These are phyloP conservation scores for Hippasteria phrygiana DNA, from an alignment of 53 echinoderm and acorn worm species.

Conservation along the genomic window DNA sequence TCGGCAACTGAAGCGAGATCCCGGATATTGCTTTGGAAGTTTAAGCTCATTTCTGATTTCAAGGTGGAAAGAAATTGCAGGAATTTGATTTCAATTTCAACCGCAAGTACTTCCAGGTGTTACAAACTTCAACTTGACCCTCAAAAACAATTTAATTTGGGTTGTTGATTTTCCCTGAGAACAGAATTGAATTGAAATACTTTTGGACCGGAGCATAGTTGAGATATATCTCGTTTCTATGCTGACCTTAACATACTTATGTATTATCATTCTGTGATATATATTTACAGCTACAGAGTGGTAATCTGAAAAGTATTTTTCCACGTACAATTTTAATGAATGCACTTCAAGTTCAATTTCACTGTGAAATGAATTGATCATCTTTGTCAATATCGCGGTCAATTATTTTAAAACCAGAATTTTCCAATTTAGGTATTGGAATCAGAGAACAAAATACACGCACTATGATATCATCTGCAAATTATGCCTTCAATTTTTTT, in stretches of 20 bases:
- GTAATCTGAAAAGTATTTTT: no score
- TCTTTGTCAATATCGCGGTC: no score
- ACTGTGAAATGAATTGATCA: no score
- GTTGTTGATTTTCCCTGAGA: no score
- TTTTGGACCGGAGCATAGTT: slow-evolving; percentile 10
- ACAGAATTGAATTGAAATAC: slow-evolving; percentile 24
- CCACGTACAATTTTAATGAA: no score
- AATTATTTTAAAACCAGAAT: no score
- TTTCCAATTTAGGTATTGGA: neutral
- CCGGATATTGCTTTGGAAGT: neutral
- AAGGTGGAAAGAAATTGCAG: slow-evolving; percentile 11
- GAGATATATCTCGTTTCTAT: slow-evolving; percentile 11
- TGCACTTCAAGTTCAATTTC: no score
- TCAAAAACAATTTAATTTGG: slow-evolving; percentile 9
- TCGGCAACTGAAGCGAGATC: slow-evolving; percentile 13
- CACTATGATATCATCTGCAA: neutral
- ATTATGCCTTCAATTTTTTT: neutral
- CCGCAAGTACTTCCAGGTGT: slow-evolving; percentile 48
- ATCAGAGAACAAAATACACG: neutral
- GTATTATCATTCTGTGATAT: neutral
- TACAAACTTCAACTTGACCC: slow-evolving; percentile 7
- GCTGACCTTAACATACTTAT: neutral
- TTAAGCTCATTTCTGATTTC: slow-evolving; percentile 13
- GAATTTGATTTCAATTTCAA: slow-evolving; percentile 39
- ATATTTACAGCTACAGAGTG: no score